Base-by-base conservation (phyloP, 2,797 vertebrate species). In the Xenentodon cancila region DNA sequence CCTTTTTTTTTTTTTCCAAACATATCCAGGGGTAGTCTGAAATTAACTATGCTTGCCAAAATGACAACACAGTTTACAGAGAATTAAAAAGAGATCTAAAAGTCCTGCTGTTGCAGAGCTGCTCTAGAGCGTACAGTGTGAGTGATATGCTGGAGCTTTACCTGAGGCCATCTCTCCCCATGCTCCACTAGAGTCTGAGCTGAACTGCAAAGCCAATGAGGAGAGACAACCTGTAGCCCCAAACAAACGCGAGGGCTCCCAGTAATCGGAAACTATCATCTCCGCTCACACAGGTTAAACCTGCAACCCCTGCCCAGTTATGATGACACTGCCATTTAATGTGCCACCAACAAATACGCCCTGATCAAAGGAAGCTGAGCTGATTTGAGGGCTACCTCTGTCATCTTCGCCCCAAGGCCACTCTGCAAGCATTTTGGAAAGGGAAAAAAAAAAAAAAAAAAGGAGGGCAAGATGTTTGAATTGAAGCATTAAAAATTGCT, bases 181-280 rank as follows among this genome's bases (percentile, higher is more conserved):
- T 64, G 78, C 68, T 68, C 68, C 16, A 70, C 69, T 62, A 61
- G 30, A 30, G 59, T 77, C 71, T 80, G 76, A 86, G 82, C 70
- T 81, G 70, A 86, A 86, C 80, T 75, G 77, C 85, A 87, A 91
- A 89, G 88, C 78, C 86, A 88, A 81, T 27, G 65, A 84, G 85
- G 78, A 89, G 76, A 88, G 87, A 85, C 83, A 61, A 84, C 90
- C 87, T 1, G 65, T 65, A 80, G 84, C 76, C 83, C 64, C 64
- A 69, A 79, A 92, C 87, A 88, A 88, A 88, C 80, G 73, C 74
- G 72, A 58, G 62, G 61, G 58, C 80, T 82, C 68, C 58, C 62
- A 60, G 87, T 86, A 89, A 91, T 82, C 73, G 50, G 84, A 90
- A 82, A 87, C 87, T 71, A 79, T 71, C 50, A 56, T 68, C 74